These are phyloP conservation scores for Xestia c-nigrum DNA, from an alignment of 2,888 invertebrate species.

Conservation along the genomic window DNA sequence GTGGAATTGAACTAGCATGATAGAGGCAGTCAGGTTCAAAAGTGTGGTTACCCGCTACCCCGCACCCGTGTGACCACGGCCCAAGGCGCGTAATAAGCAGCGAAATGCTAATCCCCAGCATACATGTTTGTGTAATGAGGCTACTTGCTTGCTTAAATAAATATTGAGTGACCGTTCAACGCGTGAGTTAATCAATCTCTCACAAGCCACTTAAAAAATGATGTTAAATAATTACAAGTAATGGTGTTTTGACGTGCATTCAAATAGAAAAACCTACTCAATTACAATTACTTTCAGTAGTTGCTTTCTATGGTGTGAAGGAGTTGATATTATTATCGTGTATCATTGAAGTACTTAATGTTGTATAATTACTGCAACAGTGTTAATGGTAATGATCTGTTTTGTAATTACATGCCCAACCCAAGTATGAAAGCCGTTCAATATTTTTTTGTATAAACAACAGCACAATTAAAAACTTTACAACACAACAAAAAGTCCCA, in stretches of 20 bases:
- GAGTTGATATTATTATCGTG: slow-evolving; percentile 33
- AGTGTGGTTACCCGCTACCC: slow-evolving; percentile 7
- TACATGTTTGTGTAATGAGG: slow-evolving; percentile 71
- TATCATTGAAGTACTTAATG: slow-evolving; percentile 23
- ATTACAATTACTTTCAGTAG: slow-evolving; percentile 45
- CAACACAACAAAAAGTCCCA: slow-evolving; percentile 74
- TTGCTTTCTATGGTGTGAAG: slow-evolving; percentile 42
- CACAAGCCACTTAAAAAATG: slow-evolving; percentile 52
- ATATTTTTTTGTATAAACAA: slow-evolving; percentile 36
- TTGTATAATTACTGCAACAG: background rate
- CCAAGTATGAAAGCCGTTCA: background rate
- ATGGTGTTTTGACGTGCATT: slow-evolving; percentile 38
- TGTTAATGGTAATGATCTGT: background rate
- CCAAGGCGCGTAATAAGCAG: slow-evolving; percentile 65
- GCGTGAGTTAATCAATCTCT: slow-evolving; percentile 63
- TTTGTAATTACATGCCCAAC: background rate
- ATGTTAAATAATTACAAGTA: slow-evolving; percentile 53
- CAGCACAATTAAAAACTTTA: slow-evolving; percentile 57
- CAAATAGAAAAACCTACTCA: slow-evolving; percentile 38
- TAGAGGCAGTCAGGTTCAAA: background rate
- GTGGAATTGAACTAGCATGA: background rate
- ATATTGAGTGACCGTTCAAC: slow-evolving; percentile 69
- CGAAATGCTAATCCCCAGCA: slow-evolving; percentile 68
- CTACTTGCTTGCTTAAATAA: slow-evolving; percentile 66
- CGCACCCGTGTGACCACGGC: slow-evolving; percentile 29